A percentile compares a stretch with the other conserved stretches of the same genome.
Conservation (phyloP, 2,113 vertebrate genomes). For the Ammodytes dubius region DNA sequence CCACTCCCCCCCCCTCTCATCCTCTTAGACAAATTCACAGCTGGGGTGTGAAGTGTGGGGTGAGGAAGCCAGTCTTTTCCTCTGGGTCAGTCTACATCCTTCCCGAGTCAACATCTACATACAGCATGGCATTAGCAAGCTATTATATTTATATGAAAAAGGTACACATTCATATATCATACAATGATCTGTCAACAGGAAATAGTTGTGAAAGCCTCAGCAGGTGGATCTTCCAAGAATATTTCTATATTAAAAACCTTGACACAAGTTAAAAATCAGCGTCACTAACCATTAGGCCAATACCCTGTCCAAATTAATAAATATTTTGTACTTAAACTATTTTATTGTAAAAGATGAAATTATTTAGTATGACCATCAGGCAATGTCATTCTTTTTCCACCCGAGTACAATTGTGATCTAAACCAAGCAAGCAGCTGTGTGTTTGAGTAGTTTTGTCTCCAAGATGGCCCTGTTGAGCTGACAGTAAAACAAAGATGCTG, state of each 20-base stretch:
- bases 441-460: constrained; percentile 44
- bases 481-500: constrained; percentile 67
- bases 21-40: constrained; percentile 65
- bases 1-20: constrained; percentile 28
- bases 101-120: not conserved
- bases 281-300: not conserved
- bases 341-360: not conserved
- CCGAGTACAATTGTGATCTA: not conserved
- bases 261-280: not conserved
- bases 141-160: not conserved
- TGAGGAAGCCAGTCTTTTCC: constrained; percentile 65
- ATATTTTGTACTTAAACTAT: not conserved
- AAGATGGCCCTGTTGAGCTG: constrained; percentile 43
- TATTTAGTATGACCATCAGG: not conserved
- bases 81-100: constrained; percentile 71
- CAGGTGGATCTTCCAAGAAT: not conserved
- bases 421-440: constrained; percentile 42
- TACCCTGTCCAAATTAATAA: not conserved
- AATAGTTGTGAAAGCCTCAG: constrained; percentile 1
- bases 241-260: not conserved
- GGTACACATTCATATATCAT: not conserved
- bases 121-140: not conserved
- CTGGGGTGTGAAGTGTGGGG: constrained; percentile 64
- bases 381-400: not conserved
- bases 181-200: not conserved